Evolutionary conservation across 2,888 invertebrate genomes (phyloP), one percentile per base, ranked within the genome.

Genomic region (Escarpia spicata): DNA sequence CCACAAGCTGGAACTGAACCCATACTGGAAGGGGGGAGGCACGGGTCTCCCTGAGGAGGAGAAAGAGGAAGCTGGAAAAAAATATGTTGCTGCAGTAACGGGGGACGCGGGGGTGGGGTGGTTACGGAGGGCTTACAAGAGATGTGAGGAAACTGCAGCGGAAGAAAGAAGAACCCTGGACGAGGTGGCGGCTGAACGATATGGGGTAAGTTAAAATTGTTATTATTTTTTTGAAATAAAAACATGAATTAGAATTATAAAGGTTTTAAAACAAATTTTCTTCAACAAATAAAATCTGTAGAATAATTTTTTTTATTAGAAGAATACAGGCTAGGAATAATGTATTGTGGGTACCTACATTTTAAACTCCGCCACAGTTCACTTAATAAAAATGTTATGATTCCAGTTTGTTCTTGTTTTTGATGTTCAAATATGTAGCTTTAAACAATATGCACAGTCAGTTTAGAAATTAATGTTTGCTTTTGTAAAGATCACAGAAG

Each of bases 11-110:
- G 99, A 99, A 97, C 97, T 99, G 92, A 99, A 99, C 97, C 99
- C 98, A 0, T 98, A 98, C 95, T 99, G 99, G 98, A 98, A 98
- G 97, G 97, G 98, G 96, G 98, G 98, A 91, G 99, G 99, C 0
- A 97, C 97, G 92, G 99, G 99, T 2, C 96, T 99, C 93, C 99
- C 99, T 0, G 95, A 95, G 75, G 94, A 95, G 52, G 93, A 94
- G 31, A 43, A 91, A 10, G 10, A 31, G 6, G 60, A 92, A n/a
- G 10, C 93, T 26, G 91, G 91, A 15, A 91, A 58, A 43, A 44
- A 26, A 90, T 31, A 90, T 12, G 43, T 31, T 19, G 43, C 43
- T 12, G 75, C 89, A 15, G 92, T 92, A 15, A 97, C 97, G 93
- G 97, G 97, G n/a, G 97, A 97, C 95, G 97, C 97, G 93, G 97